Base-by-base conservation (phyloP, 2,888 invertebrate species). In the Synergus itoensis region DNA sequence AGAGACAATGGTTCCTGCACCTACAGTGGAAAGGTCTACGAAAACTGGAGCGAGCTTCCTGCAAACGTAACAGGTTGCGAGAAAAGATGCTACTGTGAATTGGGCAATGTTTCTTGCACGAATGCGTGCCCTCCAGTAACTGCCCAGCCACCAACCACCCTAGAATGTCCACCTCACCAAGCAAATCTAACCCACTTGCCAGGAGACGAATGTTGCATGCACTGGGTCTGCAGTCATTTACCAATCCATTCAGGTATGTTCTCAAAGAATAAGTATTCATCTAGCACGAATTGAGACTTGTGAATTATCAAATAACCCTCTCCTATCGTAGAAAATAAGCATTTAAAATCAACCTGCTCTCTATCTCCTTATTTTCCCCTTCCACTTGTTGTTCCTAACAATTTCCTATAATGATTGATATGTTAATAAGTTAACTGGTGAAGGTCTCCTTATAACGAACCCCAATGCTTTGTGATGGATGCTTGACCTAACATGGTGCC, bases 101-200 rank as follows among this genome's bases (percentile, higher is more conserved):
- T 96, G 91, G 97, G 98, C 18, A 96, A 96, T 84, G 94, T 98
- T 21, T 96, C 97, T 82, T 98, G 98, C 88, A 96, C 96, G 84
- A 95, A 96, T 57, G 94, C 95, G 16, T 98, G 98, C 92, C 95
- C 96, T 1, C 96, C 96, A 0, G 94, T 98, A 0, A 93, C 96
- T 0, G 95, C 96, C 0, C 87, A 95, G 43, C 98, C 98, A 0
- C 98, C 98, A 0, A 93, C 95, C 45, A 94, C 94, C 78, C 92
- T 98, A 80, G 94, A 95, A 1, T 98, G 98, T 88, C 94, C 95
- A 8, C 94, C 95, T 0, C 93, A 94, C 76, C 93, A 94, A 85
- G 96, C 96, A 18, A 93, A 94, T 8, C 94, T 97, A 0, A 93
- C 94, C 4, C 95, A 95, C 85, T 86, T 93, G 62, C 95, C 95